Conservation (phyloP, 1,140 invertebrate genomes). For the Drosophila bocqueti region DNA sequence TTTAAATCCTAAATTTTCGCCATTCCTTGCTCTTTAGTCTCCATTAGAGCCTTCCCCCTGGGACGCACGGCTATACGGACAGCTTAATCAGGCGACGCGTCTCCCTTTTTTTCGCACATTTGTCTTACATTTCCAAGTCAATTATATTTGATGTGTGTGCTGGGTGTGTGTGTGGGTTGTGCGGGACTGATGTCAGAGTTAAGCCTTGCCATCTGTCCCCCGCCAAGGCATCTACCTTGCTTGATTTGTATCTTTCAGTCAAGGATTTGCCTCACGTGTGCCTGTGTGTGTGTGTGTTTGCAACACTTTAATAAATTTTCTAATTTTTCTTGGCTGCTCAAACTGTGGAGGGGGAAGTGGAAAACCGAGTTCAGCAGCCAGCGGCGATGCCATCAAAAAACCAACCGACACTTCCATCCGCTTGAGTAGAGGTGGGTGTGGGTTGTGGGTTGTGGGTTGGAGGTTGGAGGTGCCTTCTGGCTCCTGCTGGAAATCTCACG, state of each 20-base stretch:
- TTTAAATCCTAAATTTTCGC: not conserved
- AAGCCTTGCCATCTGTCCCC: slow-evolving; percentile 31
- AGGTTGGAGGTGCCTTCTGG: slow-evolving; percentile 2
- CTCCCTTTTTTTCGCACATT: slow-evolving; percentile 55
- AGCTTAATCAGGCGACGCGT: slow-evolving; percentile 3
- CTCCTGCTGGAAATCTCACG: slow-evolving; percentile 36
- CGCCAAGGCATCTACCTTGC: not conserved
- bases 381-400: slow-evolving; percentile 62
- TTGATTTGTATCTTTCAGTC: slow-evolving; percentile 21
- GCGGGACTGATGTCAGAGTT: slow-evolving; percentile 11
- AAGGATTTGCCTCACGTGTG: slow-evolving; percentile 4
- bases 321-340: slow-evolving; percentile 69
- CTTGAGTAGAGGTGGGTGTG: not conserved
- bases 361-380: slow-evolving; percentile 7
- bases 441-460: not conserved
- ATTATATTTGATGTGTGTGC: slow-evolving; percentile 62
- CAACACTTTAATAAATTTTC: slow-evolving; percentile 75
- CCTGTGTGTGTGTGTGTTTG: not conserved
- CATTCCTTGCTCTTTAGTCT: not conserved
- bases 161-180: not conserved
- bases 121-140: slow-evolving; percentile 73
- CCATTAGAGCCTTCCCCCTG: not conserved
- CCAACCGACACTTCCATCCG: slow-evolving; percentile 32
- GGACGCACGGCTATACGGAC: slow-evolving; percentile 1
- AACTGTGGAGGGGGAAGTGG: not conserved